A percentile compares a stretch with the other conserved stretches of the same genome.
phyloP scores from a whole-genome alignment of 2,888 invertebrate species.

The Spilarctia lutea region DNA sequence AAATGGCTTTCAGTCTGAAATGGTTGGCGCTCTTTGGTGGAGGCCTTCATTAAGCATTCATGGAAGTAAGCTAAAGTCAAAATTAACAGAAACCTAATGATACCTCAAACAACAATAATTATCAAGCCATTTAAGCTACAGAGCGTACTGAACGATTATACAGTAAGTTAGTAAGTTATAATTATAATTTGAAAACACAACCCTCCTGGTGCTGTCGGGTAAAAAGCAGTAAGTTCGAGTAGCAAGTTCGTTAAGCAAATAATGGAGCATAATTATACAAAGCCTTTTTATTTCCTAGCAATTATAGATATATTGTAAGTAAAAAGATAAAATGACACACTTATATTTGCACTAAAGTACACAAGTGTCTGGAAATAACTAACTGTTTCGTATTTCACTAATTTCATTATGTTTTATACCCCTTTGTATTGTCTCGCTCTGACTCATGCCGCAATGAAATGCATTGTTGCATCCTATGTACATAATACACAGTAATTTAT shows the following conservation, averaged over 20 bases:
- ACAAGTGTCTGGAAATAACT: slow-evolving; percentile 9
- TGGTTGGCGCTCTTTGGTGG: too few relatives aligned
- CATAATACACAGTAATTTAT: slow-evolving; percentile 8
- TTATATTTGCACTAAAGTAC: slow-evolving; percentile 12
- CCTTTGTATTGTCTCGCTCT: slow-evolving; percentile 3
- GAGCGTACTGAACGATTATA: neutral
- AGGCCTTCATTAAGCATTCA: too few relatives aligned
- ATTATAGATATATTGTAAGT: neutral
- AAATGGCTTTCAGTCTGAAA: too few relatives aligned
- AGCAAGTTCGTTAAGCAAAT: neutral
- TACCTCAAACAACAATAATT: neutral
- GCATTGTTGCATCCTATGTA: slow-evolving; percentile 16
- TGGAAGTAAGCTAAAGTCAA: too few relatives aligned
- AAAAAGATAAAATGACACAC: neutral
- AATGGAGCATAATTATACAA: neutral
- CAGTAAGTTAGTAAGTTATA: too few relatives aligned
- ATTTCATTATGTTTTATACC: slow-evolving; percentile 1
- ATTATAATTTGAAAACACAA: neutral
- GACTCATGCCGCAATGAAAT: slow-evolving; percentile 9
- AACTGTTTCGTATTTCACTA: slow-evolving; percentile 9
- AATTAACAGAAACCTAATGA: neutral
- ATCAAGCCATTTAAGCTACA: neutral
- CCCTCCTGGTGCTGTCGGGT: neutral
- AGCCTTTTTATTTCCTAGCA: neutral
- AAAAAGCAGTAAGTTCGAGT: neutral